Evolutionary conservation across 2,797 vertebrate species (phyloP).

Genomic region (Eutrigla gurnardus): DNA sequence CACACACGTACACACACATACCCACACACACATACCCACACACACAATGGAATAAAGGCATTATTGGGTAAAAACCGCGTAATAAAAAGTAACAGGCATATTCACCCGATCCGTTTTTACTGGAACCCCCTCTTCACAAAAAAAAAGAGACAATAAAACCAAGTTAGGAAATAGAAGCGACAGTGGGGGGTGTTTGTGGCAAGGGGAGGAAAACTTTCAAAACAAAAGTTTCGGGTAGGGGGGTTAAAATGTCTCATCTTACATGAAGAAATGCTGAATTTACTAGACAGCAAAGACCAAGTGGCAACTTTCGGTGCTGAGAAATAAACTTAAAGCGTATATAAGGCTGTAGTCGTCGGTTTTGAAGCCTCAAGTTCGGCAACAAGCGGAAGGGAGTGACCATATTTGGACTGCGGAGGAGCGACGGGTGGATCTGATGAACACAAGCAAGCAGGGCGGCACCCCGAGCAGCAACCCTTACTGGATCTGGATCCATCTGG

Average conservation of each 20-base stretch:
- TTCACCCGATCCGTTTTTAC: slow-evolving; percentile 44
- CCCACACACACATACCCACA: not conserved
- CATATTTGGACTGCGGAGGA: no score
- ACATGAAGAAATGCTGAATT: not conserved
- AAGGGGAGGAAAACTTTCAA: slow-evolving; percentile 25
- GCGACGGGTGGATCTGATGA: no score
- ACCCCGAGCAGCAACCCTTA: no score
- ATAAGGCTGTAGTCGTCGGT: no score
- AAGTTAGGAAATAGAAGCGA: slow-evolving; percentile 56
- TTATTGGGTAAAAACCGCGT: slow-evolving; percentile 26
- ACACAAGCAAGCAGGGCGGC: no score
- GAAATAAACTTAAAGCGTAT: no score
- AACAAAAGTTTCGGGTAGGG: slow-evolving; percentile 40
- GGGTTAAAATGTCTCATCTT: not conserved
- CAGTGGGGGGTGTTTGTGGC: slow-evolving; percentile 38
- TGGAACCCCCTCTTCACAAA: slow-evolving; percentile 51
- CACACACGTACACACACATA: no score
- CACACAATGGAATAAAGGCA: slow-evolving; percentile 37
- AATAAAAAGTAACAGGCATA: slow-evolving; percentile 54
- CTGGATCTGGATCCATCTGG: no score
- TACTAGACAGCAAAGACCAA: no score
- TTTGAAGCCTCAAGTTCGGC: no score
- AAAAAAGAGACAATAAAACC: slow-evolving; percentile 42
- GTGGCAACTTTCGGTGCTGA: no score
- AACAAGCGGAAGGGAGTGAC: no score